phyloP scores from a whole-genome alignment of 2,888 invertebrate genomes.

The Drosophila gaucha region DNA sequence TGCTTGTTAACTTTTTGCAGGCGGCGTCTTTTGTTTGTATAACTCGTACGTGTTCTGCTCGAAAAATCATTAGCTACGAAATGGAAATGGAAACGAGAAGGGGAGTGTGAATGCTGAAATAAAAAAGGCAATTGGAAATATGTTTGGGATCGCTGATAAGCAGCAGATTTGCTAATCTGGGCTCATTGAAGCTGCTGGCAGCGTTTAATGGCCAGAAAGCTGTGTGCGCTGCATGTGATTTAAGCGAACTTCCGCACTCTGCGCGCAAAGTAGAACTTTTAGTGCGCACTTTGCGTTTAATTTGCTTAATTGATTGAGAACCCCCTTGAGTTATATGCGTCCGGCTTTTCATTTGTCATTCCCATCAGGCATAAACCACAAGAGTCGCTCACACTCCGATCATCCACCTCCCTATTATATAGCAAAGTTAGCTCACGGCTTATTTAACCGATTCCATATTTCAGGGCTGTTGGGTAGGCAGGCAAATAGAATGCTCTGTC shows the following conservation, averaged over 20 bases:
- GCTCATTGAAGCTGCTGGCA: background rate
- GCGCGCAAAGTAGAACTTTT: slow-evolving; percentile 6
- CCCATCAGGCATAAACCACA: slow-evolving; percentile 1
- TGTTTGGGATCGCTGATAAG: slow-evolving; percentile 49
- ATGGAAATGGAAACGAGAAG: slow-evolving; percentile 14
- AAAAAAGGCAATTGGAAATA: slow-evolving; percentile 43
- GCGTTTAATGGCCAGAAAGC: slow-evolving; percentile 15
- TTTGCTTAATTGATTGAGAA: slow-evolving; percentile 50
- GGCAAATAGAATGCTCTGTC: slow-evolving; percentile 42
- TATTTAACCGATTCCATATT: slow-evolving; percentile 1
- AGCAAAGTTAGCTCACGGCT: background rate
- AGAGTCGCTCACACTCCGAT: slow-evolving; percentile 1
- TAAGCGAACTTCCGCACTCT: slow-evolving; percentile 27
- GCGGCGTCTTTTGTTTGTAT: slow-evolving; percentile 28
- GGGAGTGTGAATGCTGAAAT: slow-evolving; percentile 6
- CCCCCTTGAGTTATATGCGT: slow-evolving; percentile 10
- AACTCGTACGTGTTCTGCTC: slow-evolving; percentile 57
- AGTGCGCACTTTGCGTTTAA: slow-evolving; percentile 33
- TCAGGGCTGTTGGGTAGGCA: slow-evolving; percentile 2
- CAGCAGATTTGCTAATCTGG: slow-evolving; percentile 25
- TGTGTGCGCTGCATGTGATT: slow-evolving; percentile 36
- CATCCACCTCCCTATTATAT: no score
- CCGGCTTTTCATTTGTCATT: slow-evolving; percentile 45
- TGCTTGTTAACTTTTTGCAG: slow-evolving; percentile 18
- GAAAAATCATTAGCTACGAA: slow-evolving; percentile 30